Base-by-base conservation (phyloP, 2,113 vertebrate genomes). In the Antigone vipio region DNA sequence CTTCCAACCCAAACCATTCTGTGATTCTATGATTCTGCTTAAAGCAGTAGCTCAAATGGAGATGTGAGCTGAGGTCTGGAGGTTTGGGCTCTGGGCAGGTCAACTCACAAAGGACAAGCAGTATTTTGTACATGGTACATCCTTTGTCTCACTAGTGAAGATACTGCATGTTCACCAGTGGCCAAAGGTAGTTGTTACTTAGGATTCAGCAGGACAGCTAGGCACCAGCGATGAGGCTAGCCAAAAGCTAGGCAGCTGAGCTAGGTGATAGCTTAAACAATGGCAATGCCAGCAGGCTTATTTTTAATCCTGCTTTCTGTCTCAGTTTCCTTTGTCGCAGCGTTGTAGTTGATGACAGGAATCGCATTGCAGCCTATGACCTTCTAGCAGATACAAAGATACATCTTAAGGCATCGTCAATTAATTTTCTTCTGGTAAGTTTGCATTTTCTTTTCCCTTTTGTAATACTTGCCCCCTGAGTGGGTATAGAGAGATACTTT, bases 291-390 rank as follows among this genome's bases (percentile, higher is more conserved):
- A 27, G 56, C 27, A 86, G 9, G 59, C 53, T 38, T 10, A 22
- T 44, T 80, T 94, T 47, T 81, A 77, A 69, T 34, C 87, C 56
- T 79, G 35, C 53, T 88, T 66, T 85, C 27, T 81, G 24, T 83
- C 92, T 45, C 83, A 99, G 99, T 78, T 98, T 98, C 88, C 98
- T 98, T 68, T 99, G 99, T 81, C 98, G 99, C 88, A 99, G 99
- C 2, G 69, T 98, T 16, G 98, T 98, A 6, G 97, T 99, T 8
- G 99, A 99, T 6, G 73, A 85, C 59, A 93, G 62, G 73, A 98
- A 98, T 74, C 98, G 98, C 19, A 47, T 98, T 34, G 98, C 98
- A 10, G 63, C 96, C 80, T 95, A 98, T 30, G 98, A 99, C 84
- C 97, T 99, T 23, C 67, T 97, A 9, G 97, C 98, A 81, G 98